A percentile compares a stretch with the other conserved stretches of the same genome.
These are phyloP conservation scores for Hormiphora californensis DNA, from an alignment of 37 sponge, comb jelly and placozoan genomes.

Conservation along the genomic window DNA sequence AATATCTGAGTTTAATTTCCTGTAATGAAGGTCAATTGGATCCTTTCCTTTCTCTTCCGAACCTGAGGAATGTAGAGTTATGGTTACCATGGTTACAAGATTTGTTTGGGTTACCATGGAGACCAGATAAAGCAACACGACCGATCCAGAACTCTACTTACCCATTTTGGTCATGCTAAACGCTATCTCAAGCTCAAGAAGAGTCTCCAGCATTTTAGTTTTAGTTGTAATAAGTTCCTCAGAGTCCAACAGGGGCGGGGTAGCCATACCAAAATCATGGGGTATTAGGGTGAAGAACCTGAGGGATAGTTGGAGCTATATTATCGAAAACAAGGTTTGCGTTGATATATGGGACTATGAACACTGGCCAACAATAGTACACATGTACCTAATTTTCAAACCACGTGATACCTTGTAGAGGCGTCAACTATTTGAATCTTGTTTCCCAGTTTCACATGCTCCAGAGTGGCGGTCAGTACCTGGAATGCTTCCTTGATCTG, in stretches of 20 bases:
- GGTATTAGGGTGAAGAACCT: conserved; percentile 97
- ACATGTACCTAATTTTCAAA: too few relatives aligned
- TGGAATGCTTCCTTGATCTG: conserved; percentile 85
- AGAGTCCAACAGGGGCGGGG: conserved; percentile 74
- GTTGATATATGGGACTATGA: too few relatives aligned
- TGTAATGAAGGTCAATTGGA: conserved; percentile 78
- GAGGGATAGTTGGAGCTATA: neutral
- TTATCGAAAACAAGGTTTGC: neutral
- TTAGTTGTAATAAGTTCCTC: conserved; percentile 77
- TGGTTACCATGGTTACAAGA: too few relatives aligned
- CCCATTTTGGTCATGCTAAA: conserved; percentile 74
- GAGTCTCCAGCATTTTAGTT: conserved; percentile 86
- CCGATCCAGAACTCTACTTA: too few relatives aligned
- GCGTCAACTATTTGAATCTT: conserved; percentile 74
- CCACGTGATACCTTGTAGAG: conserved; percentile 58
- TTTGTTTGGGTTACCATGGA: too few relatives aligned
- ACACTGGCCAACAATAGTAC: too few relatives aligned
- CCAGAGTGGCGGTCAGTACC: conserved; percentile 73
- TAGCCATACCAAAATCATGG: conserved; percentile 94
- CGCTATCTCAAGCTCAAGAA: conserved; percentile 93
- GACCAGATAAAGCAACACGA: too few relatives aligned
- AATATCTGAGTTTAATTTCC: conserved; percentile 84
- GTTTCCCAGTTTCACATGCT: conserved; percentile 53
- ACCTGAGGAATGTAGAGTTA: neutral
- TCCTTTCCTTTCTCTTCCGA: conserved; percentile 63